A percentile compares a stretch with the other conserved stretches of the same genome.
phyloP scores from a whole-genome alignment of 1,140 invertebrate species.

The Habropoda laboriosa region DNA sequence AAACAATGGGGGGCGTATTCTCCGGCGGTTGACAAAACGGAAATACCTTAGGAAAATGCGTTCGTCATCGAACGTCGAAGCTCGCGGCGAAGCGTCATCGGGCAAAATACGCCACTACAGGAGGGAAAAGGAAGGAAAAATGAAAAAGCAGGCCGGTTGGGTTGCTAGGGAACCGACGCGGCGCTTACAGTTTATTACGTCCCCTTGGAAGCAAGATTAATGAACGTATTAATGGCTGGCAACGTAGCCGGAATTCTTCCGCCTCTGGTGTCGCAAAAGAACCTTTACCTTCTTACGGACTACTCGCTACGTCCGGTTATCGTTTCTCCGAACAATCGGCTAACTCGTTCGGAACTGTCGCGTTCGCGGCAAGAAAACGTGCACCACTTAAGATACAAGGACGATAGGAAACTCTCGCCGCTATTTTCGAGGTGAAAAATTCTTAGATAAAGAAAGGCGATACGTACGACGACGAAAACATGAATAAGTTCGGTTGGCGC shows the following conservation, averaged over 20 bases:
- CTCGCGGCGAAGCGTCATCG: conserved; percentile 12
- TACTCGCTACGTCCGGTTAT: not conserved
- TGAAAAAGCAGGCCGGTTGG: not conserved
- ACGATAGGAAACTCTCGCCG: too few species aligned
- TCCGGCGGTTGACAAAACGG: conserved; percentile 21
- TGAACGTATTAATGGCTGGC: conserved; percentile 41
- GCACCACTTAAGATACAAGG: too few species aligned
- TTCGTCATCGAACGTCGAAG: conserved; percentile 24
- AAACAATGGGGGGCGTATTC: conserved; percentile 17
- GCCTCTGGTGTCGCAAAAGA: not conserved
- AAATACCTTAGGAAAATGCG: conserved; percentile 31
- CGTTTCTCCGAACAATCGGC: conserved; percentile 29
- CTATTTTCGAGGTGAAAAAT: too few species aligned
- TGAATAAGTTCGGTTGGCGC: too few species aligned
- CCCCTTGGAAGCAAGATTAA: conserved; percentile 49
- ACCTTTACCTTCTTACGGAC: not conserved
- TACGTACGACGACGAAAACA: too few species aligned
- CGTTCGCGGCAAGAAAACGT: not conserved
- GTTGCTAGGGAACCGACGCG: not conserved
- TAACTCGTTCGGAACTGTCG: conserved; percentile 32
- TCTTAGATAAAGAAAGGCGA: too few species aligned
- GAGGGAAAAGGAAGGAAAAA: conserved; percentile 17
- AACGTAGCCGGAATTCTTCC: conserved; percentile 25
- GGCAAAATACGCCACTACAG: conserved; percentile 1
- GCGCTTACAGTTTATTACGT: too few species aligned